Conservation (phyloP, 2,797 vertebrate species). For the Anableps anableps region DNA sequence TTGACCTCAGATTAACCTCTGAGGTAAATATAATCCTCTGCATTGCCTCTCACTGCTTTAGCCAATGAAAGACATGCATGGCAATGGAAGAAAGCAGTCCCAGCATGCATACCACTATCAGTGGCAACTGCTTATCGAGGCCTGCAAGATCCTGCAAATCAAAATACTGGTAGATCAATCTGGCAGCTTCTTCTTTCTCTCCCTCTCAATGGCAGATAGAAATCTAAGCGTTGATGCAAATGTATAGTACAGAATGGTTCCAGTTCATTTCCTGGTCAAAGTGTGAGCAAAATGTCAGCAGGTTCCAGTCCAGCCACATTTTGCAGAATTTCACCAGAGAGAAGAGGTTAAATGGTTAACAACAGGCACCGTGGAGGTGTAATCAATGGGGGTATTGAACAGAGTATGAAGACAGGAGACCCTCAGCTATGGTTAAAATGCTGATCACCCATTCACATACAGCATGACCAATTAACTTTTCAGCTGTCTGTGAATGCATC, state of each 20-base stretch:
- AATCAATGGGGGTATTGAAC: conserved; percentile 38
- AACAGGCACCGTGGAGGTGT: conserved; percentile 9
- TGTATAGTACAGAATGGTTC: conserved; percentile 57
- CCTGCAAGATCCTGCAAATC: conserved; percentile 22
- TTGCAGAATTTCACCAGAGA: conserved; percentile 21
- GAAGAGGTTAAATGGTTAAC: conserved; percentile 48
- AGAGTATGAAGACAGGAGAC: conserved; percentile 13
- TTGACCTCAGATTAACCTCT: conserved; percentile 72
- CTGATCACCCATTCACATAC: background rate
- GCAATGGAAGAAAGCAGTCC: conserved; percentile 51
- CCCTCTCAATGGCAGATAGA: conserved; percentile 43
- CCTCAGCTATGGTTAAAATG: conserved; percentile 25
- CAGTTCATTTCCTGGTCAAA: conserved; percentile 70
- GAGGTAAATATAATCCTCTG: conserved; percentile 62
- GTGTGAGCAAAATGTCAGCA: conserved; percentile 65
- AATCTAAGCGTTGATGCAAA: conserved; percentile 66
- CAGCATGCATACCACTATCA: conserved; percentile 69
- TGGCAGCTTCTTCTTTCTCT: conserved; percentile 49
- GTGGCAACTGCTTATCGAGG: conserved; percentile 34
- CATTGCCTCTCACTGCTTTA: conserved; percentile 58
- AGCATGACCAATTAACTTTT: background rate
- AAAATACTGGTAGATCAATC: conserved; percentile 46
- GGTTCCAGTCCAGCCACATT: conserved; percentile 62
- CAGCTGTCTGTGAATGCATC: background rate
- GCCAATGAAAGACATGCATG: conserved; percentile 64